Conservation (phyloP, 2,797 vertebrate species). For the Emys orbicularis region DNA sequence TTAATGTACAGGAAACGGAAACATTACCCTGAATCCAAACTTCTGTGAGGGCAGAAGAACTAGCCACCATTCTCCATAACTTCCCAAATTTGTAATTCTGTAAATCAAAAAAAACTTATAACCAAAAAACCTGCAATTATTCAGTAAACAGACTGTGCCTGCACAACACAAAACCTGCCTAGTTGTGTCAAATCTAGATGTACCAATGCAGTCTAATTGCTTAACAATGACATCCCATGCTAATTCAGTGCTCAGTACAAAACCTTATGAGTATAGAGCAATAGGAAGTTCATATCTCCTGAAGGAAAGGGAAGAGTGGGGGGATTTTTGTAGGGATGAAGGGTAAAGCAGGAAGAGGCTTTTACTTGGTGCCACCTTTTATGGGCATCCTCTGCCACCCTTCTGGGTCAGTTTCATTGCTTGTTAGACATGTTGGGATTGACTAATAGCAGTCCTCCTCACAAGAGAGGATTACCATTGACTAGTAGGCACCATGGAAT, state of each 20-base stretch:
- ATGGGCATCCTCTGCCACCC: background rate
- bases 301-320: background rate
- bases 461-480: background rate
- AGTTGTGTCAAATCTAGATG: background rate
- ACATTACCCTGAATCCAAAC: background rate
- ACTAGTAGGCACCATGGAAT: background rate
- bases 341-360: background rate
- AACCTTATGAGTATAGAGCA: background rate
- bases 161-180: background rate
- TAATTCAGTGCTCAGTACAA: background rate
- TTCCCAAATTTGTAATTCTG: background rate
- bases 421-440: background rate
- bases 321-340: background rate
- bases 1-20: background rate
- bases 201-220: background rate
- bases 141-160: background rate
- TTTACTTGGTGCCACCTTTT: background rate
- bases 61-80: background rate
- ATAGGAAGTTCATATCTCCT: background rate
- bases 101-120: background rate
- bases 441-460: background rate
- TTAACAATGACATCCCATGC: background rate
- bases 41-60: background rate
- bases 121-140: background rate
- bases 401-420: background rate